These are phyloP conservation scores for Myiothlypis coronata DNA, from an alignment of 2,797 vertebrate species.

Conservation along the genomic window DNA sequence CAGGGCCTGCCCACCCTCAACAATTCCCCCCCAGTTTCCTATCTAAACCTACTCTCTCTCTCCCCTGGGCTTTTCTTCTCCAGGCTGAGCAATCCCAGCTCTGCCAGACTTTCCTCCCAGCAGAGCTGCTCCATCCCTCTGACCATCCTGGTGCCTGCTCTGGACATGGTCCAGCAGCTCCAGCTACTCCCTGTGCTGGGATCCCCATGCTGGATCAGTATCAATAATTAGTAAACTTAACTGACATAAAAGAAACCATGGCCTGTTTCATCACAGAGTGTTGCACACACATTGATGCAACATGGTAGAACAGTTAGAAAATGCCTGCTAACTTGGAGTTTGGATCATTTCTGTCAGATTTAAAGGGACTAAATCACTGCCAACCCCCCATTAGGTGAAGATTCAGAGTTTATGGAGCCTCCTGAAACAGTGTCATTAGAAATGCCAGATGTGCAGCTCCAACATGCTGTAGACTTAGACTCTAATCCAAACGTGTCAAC, in stretches of 20 bases:
- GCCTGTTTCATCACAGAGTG: neutral
- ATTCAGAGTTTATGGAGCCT: neutral
- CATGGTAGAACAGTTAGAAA: neutral
- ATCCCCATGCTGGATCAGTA: neutral
- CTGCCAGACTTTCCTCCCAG: neutral
- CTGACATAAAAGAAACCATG: neutral
- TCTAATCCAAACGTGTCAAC: neutral
- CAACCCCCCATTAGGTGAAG: neutral
- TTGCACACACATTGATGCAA: neutral
- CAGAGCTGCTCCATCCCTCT: neutral
- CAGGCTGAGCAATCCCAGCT: neutral
- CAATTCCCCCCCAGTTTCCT: neutral
- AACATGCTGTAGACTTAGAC: neutral
- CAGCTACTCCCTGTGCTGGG: neutral
- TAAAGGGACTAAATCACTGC: neutral
- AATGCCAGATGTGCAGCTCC: neutral
- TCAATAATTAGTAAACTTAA: neutral
- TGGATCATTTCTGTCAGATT: neutral
- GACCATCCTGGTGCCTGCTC: neutral
- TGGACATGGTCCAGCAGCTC: fast-evolving
- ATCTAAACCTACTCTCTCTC: neutral
- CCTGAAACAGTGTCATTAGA: neutral
- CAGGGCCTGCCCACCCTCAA: neutral
- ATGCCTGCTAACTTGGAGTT: neutral
- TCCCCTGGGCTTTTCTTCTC: neutral